Conservation (phyloP, 2,113 vertebrate genomes). For the Petaurus breviceps region DNA sequence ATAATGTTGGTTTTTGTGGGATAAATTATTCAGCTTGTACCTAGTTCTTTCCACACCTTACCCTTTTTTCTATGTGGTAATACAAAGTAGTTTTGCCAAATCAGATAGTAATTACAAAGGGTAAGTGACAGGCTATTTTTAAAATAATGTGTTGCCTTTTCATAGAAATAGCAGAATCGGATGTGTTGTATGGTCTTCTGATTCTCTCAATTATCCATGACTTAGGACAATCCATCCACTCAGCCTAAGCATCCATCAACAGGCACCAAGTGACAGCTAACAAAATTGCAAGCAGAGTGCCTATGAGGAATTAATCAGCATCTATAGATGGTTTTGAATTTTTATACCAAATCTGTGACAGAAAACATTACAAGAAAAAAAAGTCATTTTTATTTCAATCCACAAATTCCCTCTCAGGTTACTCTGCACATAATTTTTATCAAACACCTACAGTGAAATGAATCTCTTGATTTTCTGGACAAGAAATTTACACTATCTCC, state of each 20-base stretch:
- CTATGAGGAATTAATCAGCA: background rate
- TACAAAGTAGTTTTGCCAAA: background rate
- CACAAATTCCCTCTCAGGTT: background rate
- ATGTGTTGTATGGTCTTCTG: background rate
- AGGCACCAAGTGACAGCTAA: background rate
- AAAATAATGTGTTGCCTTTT: background rate
- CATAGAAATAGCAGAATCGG: background rate
- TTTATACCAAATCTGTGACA: background rate
- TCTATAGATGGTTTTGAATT: background rate
- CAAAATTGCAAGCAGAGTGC: background rate
- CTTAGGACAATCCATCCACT: background rate
- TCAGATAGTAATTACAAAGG: background rate
- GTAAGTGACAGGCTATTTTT: background rate
- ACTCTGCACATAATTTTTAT: background rate
- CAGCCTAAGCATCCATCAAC: background rate
- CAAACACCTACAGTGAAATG: background rate
- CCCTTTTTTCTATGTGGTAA: background rate
- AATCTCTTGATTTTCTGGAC: background rate
- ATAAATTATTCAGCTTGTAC: background rate
- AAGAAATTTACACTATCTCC: background rate
- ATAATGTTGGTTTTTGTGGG: background rate
- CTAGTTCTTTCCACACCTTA: background rate
- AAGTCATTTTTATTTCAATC: background rate
- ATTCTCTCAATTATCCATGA: background rate
- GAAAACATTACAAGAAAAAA: background rate